phyloP scores from a whole-genome alignment of 2,797 vertebrate species.

The Gymnothorax javanicus region DNA sequence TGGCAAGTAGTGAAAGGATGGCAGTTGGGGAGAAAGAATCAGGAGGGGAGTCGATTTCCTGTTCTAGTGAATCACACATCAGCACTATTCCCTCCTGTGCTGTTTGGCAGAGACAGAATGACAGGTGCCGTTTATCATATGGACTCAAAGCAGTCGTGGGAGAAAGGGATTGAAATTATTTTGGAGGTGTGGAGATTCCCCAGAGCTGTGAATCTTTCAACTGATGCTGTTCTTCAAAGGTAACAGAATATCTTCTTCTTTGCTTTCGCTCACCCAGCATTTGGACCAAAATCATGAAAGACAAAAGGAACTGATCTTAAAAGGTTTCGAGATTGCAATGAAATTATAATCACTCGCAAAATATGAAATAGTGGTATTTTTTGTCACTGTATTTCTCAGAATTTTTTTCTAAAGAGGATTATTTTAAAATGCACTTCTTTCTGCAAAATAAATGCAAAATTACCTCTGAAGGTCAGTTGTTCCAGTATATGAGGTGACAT shows the following conservation, averaged over 20 bases:
- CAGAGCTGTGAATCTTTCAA: conserved; percentile 94
- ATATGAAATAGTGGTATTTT: neutral
- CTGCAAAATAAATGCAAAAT: no score
- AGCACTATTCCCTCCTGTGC: conserved; percentile 95
- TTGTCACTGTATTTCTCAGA: neutral
- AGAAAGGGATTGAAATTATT: conserved; percentile 96
- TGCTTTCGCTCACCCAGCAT: conserved; percentile 69
- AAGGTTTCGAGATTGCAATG: neutral
- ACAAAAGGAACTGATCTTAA: neutral
- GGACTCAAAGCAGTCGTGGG: conserved; percentile 95
- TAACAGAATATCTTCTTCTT: conserved; percentile 77
- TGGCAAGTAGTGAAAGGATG: conserved; percentile 65
- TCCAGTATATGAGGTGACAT: no score
- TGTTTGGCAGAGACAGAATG: conserved; percentile 96
- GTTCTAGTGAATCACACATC: conserved; percentile 98
- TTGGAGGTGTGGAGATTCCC: conserved; percentile 93
- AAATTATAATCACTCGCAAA: neutral
- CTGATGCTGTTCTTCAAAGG: conserved; percentile 81
- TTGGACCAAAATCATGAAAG: conserved; percentile 13
- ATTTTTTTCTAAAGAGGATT: neutral
- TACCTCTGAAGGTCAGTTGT: no score
- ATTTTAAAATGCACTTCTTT: no score
- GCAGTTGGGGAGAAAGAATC: conserved; percentile 72
- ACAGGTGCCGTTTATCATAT: conserved; percentile 99
- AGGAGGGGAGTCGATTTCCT: conserved; percentile 95